These are phyloP conservation scores for Sipha flava DNA, from an alignment of 1,140 invertebrate species.

Conservation along the genomic window DNA sequence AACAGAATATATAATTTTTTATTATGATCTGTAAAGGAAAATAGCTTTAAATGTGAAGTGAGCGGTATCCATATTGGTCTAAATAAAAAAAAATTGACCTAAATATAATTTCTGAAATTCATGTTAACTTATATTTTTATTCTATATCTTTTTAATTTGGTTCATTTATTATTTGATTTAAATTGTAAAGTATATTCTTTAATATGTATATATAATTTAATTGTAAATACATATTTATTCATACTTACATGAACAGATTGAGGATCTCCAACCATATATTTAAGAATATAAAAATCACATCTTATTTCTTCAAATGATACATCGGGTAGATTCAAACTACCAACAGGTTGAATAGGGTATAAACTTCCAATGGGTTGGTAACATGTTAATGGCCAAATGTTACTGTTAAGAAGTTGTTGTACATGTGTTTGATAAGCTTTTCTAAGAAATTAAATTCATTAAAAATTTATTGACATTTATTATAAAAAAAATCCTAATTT, in stretches of 20 bases:
- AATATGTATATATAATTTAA: not conserved
- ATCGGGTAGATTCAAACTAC: not conserved
- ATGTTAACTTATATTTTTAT: no score
- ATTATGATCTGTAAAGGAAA: no score
- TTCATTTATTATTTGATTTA: no score
- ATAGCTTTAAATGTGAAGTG: no score
- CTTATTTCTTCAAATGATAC: conserved; percentile 20
- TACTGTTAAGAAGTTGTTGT: not conserved
- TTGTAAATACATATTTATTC: not conserved
- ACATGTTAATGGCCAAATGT: conserved; percentile 9
- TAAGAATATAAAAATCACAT: not conserved
- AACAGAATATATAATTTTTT: no score
- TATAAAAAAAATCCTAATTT: no score
- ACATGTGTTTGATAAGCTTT: not conserved
- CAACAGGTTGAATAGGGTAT: conserved; percentile 14
- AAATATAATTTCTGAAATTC: no score
- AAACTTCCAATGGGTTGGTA: not conserved
- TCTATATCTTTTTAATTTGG: no score
- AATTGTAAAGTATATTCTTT: no score
- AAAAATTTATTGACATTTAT: no score
- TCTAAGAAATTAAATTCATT: not conserved
- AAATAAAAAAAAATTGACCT: no score
- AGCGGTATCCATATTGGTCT: no score
- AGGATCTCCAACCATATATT: not conserved
- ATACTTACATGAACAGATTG: not conserved